Conservation (phyloP, 2,888 invertebrate species). For the Deilephila elpenor region DNA sequence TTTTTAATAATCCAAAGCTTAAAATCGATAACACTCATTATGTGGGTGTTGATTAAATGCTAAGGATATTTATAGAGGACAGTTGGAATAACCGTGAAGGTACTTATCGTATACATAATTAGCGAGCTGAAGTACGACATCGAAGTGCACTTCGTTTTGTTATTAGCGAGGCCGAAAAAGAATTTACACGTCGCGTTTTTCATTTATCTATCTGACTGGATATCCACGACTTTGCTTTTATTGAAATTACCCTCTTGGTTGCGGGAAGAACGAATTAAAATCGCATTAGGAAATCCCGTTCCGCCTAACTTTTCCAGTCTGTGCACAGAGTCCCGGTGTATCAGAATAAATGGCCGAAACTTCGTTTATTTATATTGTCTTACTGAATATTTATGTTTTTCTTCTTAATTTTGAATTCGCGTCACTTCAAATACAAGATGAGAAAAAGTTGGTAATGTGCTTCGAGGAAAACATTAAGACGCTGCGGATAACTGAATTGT, state of each 20-base stretch:
- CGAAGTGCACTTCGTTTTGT: conserved; percentile 45
- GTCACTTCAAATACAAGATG: conserved; percentile 68
- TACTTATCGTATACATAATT: conserved; percentile 12
- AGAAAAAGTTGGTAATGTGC: conserved; percentile 52
- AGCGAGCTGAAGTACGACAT: conserved; percentile 34
- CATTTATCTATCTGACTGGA: conserved; percentile 55
- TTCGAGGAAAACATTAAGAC: conserved; percentile 41
- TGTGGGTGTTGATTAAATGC: too few relatives aligned
- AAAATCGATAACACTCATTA: too few relatives aligned
- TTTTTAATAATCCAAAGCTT: too few relatives aligned
- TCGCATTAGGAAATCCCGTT: conserved; percentile 84
- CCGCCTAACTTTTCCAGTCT: conserved; percentile 81
- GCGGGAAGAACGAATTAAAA: conserved; percentile 82
- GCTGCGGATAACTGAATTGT: not conserved
- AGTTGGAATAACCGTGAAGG: not conserved
- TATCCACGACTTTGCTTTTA: conserved; percentile 74
- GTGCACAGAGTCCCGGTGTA: conserved; percentile 78
- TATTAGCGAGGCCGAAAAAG: conserved; percentile 40
- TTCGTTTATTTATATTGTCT: conserved; percentile 82
- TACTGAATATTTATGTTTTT: conserved; percentile 81
- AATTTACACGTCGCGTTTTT: conserved; percentile 49
- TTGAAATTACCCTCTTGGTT: conserved; percentile 80
- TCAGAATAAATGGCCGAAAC: conserved; percentile 83
- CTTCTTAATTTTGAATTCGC: conserved; percentile 74
- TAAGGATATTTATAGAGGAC: not conserved